A percentile compares a stretch with the other conserved stretches of the same genome.
phyloP scores from a whole-genome alignment of 1,140 invertebrate species.

The Rhagoletis pomonella region DNA sequence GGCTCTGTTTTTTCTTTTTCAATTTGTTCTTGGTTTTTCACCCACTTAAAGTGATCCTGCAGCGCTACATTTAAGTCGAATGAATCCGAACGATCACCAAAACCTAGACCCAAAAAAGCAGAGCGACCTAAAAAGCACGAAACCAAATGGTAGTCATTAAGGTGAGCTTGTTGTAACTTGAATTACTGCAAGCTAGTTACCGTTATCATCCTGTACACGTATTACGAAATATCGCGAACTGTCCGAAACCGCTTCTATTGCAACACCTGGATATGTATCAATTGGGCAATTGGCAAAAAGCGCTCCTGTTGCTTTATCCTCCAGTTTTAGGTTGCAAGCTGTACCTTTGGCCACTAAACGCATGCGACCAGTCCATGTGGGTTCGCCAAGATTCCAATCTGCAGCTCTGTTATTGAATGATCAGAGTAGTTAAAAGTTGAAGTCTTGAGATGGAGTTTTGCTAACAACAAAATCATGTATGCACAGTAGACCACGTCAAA shows the following conservation, averaged over 20 bases:
- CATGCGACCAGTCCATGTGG: conserved; percentile 97
- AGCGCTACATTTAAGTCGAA: conserved; percentile 99
- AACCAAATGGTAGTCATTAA: too few relatives aligned
- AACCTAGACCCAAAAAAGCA: conserved; percentile 98
- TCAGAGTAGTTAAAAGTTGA: neutral
- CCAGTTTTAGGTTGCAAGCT: conserved; percentile 91
- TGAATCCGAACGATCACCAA: conserved; percentile 97
- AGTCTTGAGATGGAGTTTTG: neutral
- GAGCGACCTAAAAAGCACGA: conserved; percentile 80
- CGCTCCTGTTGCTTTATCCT: conserved; percentile 95
- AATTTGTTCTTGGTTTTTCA: conserved; percentile 93
- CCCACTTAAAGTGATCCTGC: conserved; percentile 98
- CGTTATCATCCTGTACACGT: conserved; percentile 95
- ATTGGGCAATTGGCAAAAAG: conserved; percentile 99
- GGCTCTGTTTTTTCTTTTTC: conserved; percentile 86
- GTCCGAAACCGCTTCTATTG: conserved; percentile 96
- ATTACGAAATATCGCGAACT: conserved; percentile 99
- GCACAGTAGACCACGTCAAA: neutral
- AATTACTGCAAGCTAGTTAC: conserved; percentile 71
- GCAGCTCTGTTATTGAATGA: conserved; percentile 83
- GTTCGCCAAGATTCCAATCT: conserved; percentile 97
- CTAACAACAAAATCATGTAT: neutral
- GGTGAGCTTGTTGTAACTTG: too few relatives aligned
- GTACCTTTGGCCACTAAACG: conserved; percentile 91
- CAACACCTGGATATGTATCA: conserved; percentile 94